Conservation (phyloP, 2,113 vertebrate genomes). For the Oreochromis tanganicae region DNA sequence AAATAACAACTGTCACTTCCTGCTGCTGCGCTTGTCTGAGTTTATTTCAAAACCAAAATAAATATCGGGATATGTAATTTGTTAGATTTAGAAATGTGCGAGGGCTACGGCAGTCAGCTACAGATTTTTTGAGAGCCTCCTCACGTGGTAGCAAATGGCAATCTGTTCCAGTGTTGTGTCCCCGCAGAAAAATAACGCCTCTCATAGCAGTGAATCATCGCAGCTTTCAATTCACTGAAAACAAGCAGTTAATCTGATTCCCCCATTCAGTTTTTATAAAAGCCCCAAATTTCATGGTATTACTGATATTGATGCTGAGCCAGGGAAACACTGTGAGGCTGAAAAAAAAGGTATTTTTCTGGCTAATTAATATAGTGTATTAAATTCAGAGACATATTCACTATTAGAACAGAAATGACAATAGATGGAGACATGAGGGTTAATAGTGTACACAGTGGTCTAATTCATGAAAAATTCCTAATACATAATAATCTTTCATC, state of each 20-base stretch:
- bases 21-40: background rate
- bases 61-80: slow-evolving; percentile 45
- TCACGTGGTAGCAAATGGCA: slow-evolving; percentile 27
- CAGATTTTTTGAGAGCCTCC: slow-evolving; percentile 20
- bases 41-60: slow-evolving; percentile 28
- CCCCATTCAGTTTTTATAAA: background rate
- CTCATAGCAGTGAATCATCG: slow-evolving; percentile 33
- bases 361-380: background rate
- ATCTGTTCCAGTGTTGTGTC: slow-evolving; percentile 18
- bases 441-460: background rate
- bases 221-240: slow-evolving; percentile 11
- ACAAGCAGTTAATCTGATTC: slow-evolving; percentile 29
- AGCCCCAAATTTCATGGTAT: background rate
- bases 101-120: slow-evolving; percentile 1
- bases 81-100: slow-evolving; percentile 38
- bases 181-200: slow-evolving; percentile 14
- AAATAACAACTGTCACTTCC: background rate
- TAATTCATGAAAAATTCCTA: background rate
- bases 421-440: rapidly evolving
- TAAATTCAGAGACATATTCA: background rate
- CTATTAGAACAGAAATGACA: background rate
- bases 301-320: background rate
- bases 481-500: background rate
- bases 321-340: background rate
- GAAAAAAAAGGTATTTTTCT: background rate